Base-by-base conservation (phyloP, 2,888 invertebrate genomes). In the Agrotis segetum region DNA sequence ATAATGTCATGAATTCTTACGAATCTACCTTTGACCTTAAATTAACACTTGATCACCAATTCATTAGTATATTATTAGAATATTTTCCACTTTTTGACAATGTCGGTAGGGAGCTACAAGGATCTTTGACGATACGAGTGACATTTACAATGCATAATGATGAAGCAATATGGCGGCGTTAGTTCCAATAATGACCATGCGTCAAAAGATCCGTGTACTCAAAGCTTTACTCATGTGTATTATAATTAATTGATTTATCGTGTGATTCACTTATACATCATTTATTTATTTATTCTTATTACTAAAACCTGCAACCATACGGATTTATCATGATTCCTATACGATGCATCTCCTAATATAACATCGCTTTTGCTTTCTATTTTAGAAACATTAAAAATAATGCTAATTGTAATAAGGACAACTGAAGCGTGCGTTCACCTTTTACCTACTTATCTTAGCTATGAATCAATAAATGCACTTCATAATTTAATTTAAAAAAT, bases 401-500 rank as follows among this genome's bases (percentile, higher is more conserved):
- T 29, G 1, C 21, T 16, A n/a, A 16, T 19, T 34, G n/a, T n/a
- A n/a, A n/a, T 6, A 61, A n/a, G 34, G 14, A 60, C 17, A 17
- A 56, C 50, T 47, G 46, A 68, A 34, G 34, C 13, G 9, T 60
- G 50, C 40, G 55, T 56, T 52, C 44, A 67, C 11, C 17, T 53
- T 47, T 34, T 50, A 67, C 16, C 24, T 53, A 67, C 19, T n/a
- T 24, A 62, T 29, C 21, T 50, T 61, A 53, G 55, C 21, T 69
- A 74, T 53, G 29, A 16, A 56, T 62, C 61, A 70, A 60, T 82
- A 80, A 80, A 80, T 82, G 80, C 80, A 74, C 70, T 70, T 53
- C 46, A 16, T 61, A 47, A 53, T 58, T 29, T 47, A 24, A 49
- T 47, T 29, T 21, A 17, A 59, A 40, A 66, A 59, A 55, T 64